phyloP scores from a whole-genome alignment of 1,140 invertebrate species.

The Philopotamus ludificatus region DNA sequence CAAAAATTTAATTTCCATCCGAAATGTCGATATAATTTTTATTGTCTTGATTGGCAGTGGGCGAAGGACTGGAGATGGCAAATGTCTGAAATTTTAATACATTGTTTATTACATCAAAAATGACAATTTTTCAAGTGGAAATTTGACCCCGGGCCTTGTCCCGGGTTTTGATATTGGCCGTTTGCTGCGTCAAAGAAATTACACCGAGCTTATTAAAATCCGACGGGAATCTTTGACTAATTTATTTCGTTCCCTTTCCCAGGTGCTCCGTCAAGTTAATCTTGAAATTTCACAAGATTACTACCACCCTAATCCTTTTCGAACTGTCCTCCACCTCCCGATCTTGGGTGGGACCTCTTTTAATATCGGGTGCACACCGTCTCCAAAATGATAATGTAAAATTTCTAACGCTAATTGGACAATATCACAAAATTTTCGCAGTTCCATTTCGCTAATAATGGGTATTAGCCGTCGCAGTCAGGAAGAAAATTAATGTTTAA shows the following conservation, averaged over 20 bases:
- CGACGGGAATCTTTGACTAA: conserved; percentile 6
- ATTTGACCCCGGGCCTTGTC: neutral
- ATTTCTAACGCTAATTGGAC: conserved; percentile 2
- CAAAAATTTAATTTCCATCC: too few species aligned
- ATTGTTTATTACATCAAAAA: neutral
- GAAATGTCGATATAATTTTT: too few species aligned
- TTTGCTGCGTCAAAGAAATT: conserved; percentile 24
- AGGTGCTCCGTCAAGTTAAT: conserved; percentile 6
- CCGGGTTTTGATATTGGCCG: neutral
- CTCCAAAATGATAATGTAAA: neutral
- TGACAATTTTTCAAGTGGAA: neutral
- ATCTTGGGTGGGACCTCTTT: neutral
- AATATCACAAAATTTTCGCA: conserved; percentile 14
- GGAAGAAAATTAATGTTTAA: too few species aligned
- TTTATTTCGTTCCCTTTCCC: conserved; percentile 18
- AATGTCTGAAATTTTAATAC: neutral
- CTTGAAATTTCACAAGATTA: conserved; percentile 23
- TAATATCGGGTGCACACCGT: neutral
- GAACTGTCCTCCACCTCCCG: neutral
- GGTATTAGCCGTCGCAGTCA: too few species aligned
- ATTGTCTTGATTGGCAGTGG: too few species aligned
- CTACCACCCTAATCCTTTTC: conserved; percentile 18
- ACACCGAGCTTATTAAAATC: conserved; percentile 28
- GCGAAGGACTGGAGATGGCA: too few species aligned
- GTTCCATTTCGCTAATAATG: too few species aligned